Base-by-base conservation (phyloP, 2,888 invertebrate genomes). In the Ormyrus rosae region DNA sequence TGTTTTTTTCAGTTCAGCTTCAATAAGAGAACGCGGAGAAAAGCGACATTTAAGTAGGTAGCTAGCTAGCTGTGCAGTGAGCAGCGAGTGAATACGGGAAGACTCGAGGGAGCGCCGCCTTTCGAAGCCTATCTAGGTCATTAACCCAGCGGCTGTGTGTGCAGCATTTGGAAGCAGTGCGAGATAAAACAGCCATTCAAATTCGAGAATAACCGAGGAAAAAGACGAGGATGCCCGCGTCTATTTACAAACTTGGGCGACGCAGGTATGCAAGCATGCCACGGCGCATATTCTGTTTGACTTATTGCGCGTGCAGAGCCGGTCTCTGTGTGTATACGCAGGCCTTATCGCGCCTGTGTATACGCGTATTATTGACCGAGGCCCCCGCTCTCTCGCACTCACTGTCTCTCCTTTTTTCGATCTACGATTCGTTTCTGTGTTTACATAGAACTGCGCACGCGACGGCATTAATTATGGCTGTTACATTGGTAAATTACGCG, bases 311-410 rank as follows among this genome's bases (percentile, higher is more conserved):
- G 53, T 53, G 10, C 53, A n/a, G 4, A 6, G 13, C n/a, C 6
- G 11, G 50, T 65, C 11, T 48, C 10, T 65, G n/a, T 60, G 11
- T 63, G 46, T 61, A 46, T 53, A 68, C 51, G 64, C 34, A 34
- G 3, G 34, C 60, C 68, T 68, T 75, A 75, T 75, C 67, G 75
- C 67, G 46, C 58, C 11, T 13, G 6, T 19, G 13, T 45, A 9
- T 8, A 11, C 55, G 48, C 10, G 63, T 77, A 69, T 77, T 77
- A 77, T 77, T 77, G 76, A 77, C 69, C 76, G 76, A 69, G 46
- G 34, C 55, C 76, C 53, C 61, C 68, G 34, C 64, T 46, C 68
- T 19, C 53, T 5, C 60, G 46, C 46, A 9, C 46, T 67, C 19
- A 6, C 50, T 51, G 5, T 51, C 19, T 53, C 53, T 46, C 45